Conservation (phyloP, 2,888 invertebrate species). For the Acrocyrtus sp. region DNA sequence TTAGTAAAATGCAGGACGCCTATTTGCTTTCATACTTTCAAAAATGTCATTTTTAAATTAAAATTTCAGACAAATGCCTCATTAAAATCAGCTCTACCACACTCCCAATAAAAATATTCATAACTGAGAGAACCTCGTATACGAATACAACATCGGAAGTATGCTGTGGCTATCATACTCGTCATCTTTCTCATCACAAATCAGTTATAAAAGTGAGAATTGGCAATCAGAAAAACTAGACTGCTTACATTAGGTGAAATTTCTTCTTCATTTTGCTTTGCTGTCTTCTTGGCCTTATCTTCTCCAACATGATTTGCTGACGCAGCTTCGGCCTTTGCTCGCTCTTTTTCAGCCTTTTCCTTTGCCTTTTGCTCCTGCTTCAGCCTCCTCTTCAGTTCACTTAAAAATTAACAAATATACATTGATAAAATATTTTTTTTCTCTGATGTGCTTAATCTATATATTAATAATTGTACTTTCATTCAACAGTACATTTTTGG, state of each 20-base stretch:
- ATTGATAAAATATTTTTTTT: neutral
- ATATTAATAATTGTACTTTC: too few species aligned
- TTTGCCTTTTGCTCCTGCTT: constrained; percentile 95
- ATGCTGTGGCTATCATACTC: too few species aligned
- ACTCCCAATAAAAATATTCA: too few species aligned
- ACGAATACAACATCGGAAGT: too few species aligned
- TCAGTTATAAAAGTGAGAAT: neutral
- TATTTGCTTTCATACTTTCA: neutral
- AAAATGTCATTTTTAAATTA: too few species aligned
- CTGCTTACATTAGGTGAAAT: constrained; percentile 90
- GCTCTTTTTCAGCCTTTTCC: constrained; percentile 82
- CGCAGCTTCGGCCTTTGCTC: constrained; percentile 67
- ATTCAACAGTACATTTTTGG: neutral
- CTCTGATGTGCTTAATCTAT: too few species aligned
- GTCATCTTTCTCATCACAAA: too few species aligned
- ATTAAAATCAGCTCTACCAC: too few species aligned
- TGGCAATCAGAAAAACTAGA: constrained; percentile 58
- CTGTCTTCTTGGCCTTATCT: constrained; percentile 66
- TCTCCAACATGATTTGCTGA: constrained; percentile 63
- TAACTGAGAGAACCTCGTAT: neutral
- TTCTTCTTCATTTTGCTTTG: constrained; percentile 75
- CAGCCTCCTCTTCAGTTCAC: constrained; percentile 90
- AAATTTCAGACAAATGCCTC: too few species aligned
- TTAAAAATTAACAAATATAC: constrained; percentile 67
- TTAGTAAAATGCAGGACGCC: neutral